These are phyloP conservation scores for Pitangus sulphuratus DNA, from an alignment of 2,797 vertebrate genomes.

Conservation along the genomic window DNA sequence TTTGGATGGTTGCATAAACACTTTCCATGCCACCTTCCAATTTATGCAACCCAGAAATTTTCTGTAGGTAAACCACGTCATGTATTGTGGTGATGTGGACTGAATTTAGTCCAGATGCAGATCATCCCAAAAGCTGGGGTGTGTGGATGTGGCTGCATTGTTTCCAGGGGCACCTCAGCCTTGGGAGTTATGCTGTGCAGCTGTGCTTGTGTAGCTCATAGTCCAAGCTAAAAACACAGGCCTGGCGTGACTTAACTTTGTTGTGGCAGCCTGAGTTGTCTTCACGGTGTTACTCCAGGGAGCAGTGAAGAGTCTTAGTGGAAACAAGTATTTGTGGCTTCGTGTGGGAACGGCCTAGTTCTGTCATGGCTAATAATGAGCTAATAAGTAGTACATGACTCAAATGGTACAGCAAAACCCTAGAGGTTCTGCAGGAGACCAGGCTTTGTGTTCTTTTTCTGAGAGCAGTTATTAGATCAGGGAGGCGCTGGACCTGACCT, in stretches of 20 bases:
- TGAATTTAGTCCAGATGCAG: neutral
- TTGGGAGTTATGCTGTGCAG: neutral
- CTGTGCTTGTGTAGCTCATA: neutral
- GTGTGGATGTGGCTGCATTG: neutral
- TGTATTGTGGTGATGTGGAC: neutral
- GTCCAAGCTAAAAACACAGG: neutral
- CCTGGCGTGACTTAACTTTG: neutral
- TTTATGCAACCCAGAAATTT: neutral
- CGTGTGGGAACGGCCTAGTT: slow-evolving; percentile 18
- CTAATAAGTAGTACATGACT: slow-evolving; percentile 40
- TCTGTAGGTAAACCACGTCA: neutral
- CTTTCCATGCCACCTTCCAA: neutral
- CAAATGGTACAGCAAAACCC: slow-evolving; percentile 26
- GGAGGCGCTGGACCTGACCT: neutral
- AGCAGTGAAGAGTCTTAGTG: slow-evolving; percentile 1
- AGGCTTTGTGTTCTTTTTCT: neutral
- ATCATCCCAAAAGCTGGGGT: neutral
- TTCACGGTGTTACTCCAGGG: slow-evolving; percentile 19
- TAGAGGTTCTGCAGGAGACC: slow-evolving; percentile 38
- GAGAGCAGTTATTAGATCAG: neutral
- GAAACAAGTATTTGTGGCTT: slow-evolving; percentile 14
- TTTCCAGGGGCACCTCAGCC: neutral
- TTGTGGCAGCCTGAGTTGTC: slow-evolving; percentile 34
- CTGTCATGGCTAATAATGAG: slow-evolving; percentile 41
- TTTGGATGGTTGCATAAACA: neutral